phyloP scores from a whole-genome alignment of 1,140 invertebrate genomes.

The Calycopis cecrops region DNA sequence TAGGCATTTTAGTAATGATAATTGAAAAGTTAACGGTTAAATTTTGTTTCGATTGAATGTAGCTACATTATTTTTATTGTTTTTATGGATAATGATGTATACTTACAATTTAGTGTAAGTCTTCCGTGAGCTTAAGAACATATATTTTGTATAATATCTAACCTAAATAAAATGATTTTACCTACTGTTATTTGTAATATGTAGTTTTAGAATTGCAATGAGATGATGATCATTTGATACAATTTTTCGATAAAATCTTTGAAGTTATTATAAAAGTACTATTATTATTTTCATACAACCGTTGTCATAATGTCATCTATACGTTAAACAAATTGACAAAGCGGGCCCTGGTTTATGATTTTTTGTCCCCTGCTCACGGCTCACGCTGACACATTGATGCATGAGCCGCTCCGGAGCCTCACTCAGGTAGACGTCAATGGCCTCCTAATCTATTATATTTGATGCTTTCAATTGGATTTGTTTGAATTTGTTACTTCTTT shows the following conservation, averaged over 20 bases:
- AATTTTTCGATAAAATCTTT: not conserved
- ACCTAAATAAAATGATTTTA: too few relatives aligned
- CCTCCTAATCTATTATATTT: not conserved
- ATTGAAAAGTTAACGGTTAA: too few relatives aligned
- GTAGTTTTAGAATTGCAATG: too few relatives aligned
- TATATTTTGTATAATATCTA: too few relatives aligned
- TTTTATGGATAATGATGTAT: too few relatives aligned
- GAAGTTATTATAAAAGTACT: not conserved
- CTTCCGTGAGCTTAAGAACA: too few relatives aligned
- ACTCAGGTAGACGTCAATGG: not conserved
- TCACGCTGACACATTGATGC: not conserved
- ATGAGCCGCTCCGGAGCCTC: not conserved
- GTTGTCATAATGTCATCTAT: conserved; percentile 10
- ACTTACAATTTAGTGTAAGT: too few relatives aligned
- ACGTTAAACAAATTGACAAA: conserved; percentile 10
- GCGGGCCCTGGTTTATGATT: not conserved
- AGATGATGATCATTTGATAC: too few relatives aligned
- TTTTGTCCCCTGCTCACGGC: not conserved
- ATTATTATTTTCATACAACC: conserved; percentile 5
- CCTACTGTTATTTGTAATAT: too few relatives aligned
- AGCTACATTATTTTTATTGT: too few relatives aligned
- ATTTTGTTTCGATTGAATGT: too few relatives aligned
- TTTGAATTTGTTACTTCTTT: conserved; percentile 7
- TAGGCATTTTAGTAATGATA: too few relatives aligned
- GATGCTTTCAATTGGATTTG: not conserved